A percentile compares a stretch with the other conserved stretches of the same genome.
Evolutionary conservation across 2,113 vertebrate genomes (phyloP).

Genomic region (Cichladusa arquata): DNA sequence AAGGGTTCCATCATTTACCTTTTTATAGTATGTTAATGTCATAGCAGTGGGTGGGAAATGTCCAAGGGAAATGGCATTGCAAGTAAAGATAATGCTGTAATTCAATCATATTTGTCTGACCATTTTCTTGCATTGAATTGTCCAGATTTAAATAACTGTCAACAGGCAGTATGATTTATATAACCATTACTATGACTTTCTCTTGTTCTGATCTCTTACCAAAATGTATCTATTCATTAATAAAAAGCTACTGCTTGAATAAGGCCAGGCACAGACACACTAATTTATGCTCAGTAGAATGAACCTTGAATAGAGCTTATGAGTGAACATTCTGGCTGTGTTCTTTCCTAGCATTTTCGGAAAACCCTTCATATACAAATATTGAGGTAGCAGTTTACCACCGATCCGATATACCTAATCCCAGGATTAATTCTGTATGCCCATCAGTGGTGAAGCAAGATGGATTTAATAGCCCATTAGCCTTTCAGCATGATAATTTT

Average conservation of each 20-base stretch:
- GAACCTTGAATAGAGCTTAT: background rate
- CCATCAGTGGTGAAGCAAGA: conserved; percentile 6
- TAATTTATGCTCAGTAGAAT: background rate
- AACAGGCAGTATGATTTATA: background rate
- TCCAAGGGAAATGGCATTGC: conserved; percentile 49
- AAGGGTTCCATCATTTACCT: conserved; percentile 21
- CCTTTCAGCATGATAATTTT: conserved; percentile 43
- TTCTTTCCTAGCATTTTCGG: background rate
- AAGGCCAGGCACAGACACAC: background rate
- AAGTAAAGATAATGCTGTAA: conserved; percentile 19
- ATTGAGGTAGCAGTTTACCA: background rate
- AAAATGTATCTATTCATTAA: background rate
- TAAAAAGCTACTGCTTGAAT: background rate
- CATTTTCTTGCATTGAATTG: background rate
- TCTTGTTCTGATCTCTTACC: background rate
- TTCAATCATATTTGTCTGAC: background rate
- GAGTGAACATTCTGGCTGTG: background rate
- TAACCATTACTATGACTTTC: background rate
- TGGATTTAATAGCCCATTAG: conserved; percentile 42
- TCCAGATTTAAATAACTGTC: background rate
- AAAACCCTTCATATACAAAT: background rate
- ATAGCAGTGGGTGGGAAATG: conserved; percentile 1
- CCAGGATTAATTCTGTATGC: conserved; percentile 29
- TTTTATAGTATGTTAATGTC: background rate
- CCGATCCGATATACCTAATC: background rate